Percentiles rank a stretch among this genome's conserved stretches.
These are phyloP conservation scores for Heliconius cydno DNA, from an alignment of 2,888 invertebrate genomes.

Conservation along the genomic window DNA sequence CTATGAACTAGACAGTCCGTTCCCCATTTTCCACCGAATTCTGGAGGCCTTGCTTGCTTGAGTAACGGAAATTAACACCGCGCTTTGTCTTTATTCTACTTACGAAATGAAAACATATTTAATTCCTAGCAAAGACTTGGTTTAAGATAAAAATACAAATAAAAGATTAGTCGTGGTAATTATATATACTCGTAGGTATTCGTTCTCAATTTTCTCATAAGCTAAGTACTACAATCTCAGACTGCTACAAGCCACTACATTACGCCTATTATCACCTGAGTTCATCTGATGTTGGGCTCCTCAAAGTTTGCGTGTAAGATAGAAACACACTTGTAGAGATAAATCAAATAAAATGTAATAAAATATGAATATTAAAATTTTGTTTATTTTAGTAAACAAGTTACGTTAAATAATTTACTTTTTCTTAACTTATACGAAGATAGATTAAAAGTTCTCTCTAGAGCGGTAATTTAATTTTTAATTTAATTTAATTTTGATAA, in stretches of 20 bases:
- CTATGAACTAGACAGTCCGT: background rate
- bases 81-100: no score
- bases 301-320: slow-evolving; percentile 50
- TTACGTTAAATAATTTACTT: background rate
- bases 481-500: no score
- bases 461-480: no score
- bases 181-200: slow-evolving; percentile 7
- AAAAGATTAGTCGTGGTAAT: no score
- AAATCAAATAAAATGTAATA: background rate
- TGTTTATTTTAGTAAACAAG: background rate
- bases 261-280: slow-evolving; percentile 56
- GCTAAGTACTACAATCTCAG: slow-evolving; percentile 51
- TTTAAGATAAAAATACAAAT: no score
- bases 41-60: no score
- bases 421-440: no score
- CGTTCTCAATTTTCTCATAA: slow-evolving; percentile 52
- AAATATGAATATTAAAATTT: background rate
- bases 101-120: no score
- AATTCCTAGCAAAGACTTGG: no score
- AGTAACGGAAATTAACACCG: no score
- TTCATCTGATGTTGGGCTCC: slow-evolving; percentile 51
- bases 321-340: background rate
- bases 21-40: no score
- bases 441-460: no score
- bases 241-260: slow-evolving; percentile 50